Conservation (phyloP, 2,888 invertebrate genomes). For the Cerceris rybyensis region DNA sequence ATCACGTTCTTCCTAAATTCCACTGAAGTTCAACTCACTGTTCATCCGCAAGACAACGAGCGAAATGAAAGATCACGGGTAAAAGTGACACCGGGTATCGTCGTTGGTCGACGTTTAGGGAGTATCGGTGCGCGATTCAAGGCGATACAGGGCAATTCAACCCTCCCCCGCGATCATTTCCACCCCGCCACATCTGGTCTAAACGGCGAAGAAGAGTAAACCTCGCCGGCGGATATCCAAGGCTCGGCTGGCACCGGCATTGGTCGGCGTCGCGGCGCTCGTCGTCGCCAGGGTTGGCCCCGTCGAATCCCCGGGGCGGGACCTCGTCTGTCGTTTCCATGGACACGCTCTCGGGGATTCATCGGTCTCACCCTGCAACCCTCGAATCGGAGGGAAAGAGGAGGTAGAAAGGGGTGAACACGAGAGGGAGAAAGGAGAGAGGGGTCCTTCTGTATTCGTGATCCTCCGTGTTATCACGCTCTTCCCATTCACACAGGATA, state of each 20-base stretch:
- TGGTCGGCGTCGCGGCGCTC: slow-evolving; percentile 73
- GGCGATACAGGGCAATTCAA: slow-evolving; percentile 56
- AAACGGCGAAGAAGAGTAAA: slow-evolving; percentile 46
- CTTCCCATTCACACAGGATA: slow-evolving; percentile 51
- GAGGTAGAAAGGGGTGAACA: neutral
- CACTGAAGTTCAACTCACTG: slow-evolving; percentile 25
- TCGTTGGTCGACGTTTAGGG: slow-evolving; percentile 62
- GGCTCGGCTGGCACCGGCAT: slow-evolving; percentile 62
- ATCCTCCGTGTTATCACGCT: slow-evolving; percentile 53
- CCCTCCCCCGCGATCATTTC: slow-evolving; percentile 60
- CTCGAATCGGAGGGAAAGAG: slow-evolving; percentile 11
- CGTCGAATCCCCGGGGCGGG: slow-evolving; percentile 68
- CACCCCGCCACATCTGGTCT: slow-evolving; percentile 44
- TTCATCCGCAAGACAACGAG: neutral
- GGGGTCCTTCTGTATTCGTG: slow-evolving; percentile 44
- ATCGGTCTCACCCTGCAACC: slow-evolving; percentile 24
- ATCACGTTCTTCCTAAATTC: slow-evolving; percentile 8
- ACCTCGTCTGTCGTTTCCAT: slow-evolving; percentile 70
- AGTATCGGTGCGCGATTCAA: slow-evolving; percentile 67
- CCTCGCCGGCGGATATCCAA: slow-evolving; percentile 66
- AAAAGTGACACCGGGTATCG: slow-evolving; percentile 27
- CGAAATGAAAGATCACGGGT: slow-evolving; percentile 21
- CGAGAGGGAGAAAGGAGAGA: slow-evolving; percentile 3
- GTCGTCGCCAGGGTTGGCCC: slow-evolving; percentile 72
- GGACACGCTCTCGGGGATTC: slow-evolving; percentile 61